These are phyloP conservation scores for Turnix velox DNA, from an alignment of 2,113 vertebrate genomes.

Conservation along the genomic window DNA sequence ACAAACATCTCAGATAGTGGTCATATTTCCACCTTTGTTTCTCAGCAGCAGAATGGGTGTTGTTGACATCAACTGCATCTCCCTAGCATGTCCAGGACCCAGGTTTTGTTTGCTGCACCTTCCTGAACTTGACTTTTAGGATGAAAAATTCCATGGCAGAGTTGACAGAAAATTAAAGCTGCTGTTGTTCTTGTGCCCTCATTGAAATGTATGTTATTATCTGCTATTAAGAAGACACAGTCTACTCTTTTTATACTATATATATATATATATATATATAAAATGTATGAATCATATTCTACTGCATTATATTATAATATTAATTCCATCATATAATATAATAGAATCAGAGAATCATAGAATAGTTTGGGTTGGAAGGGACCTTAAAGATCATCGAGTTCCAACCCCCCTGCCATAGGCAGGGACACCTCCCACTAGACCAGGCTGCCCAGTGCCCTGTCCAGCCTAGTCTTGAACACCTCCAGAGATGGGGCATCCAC, in stretches of 20 bases:
- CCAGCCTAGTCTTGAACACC: too few relatives aligned
- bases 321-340: too few relatives aligned
- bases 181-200: not conserved
- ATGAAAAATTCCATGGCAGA: not conserved
- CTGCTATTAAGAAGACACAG: not conserved
- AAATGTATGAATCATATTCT: not conserved
- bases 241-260: too few relatives aligned
- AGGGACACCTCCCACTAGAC: too few relatives aligned
- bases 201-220: not conserved
- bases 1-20: not conserved
- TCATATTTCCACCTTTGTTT: not conserved
- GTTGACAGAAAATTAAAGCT: not conserved
- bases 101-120: not conserved
- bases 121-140: not conserved
- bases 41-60: not conserved
- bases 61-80: not conserved
- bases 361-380: too few relatives aligned
- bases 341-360: too few relatives aligned
- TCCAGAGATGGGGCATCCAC: too few relatives aligned
- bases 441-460: too few relatives aligned
- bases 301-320: too few relatives aligned
- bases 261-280: not conserved
- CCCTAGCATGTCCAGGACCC: not conserved
- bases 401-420: too few relatives aligned
- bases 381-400: too few relatives aligned